These are phyloP conservation scores for Onychomys arenicola DNA, from an alignment of 2,797 vertebrate genomes.

Conservation along the genomic window DNA sequence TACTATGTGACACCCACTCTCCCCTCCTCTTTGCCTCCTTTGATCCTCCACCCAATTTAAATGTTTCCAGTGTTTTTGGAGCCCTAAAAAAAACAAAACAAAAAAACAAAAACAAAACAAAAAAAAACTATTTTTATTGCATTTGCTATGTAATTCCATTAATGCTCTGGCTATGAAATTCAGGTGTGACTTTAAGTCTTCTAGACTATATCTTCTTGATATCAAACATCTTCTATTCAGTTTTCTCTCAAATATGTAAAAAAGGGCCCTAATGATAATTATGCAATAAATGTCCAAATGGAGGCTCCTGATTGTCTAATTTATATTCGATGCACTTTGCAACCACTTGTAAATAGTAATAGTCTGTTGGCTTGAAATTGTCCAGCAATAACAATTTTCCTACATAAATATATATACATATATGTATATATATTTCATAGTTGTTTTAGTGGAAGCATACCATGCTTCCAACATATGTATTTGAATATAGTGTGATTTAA, in stretches of 20 bases:
- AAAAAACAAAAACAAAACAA: no score
- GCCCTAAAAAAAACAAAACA: not conserved
- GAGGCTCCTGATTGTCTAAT: not conserved
- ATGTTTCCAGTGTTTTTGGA: not conserved
- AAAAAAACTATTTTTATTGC: not conserved
- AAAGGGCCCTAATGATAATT: not conserved
- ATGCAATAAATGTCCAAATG: not conserved
- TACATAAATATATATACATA: not conserved
- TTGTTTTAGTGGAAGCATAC: not conserved
- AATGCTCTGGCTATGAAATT: not conserved
- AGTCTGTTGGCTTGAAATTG: not conserved
- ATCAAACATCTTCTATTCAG: not conserved
- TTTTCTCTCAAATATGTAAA: not conserved
- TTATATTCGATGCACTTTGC: not conserved
- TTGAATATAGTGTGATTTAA: constrained; percentile 18
- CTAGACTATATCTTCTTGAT: not conserved
- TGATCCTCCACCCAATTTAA: not conserved
- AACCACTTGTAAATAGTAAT: not conserved
- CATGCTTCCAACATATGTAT: not conserved
- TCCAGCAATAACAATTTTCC: not conserved
- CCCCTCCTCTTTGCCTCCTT: not conserved
- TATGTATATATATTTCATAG: not conserved
- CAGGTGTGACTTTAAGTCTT: not conserved
- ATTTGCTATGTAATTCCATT: not conserved
- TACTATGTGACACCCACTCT: not conserved